These are phyloP conservation scores for Chrysina gloriosa DNA, from an alignment of 2,888 invertebrate genomes.

Conservation along the genomic window DNA sequence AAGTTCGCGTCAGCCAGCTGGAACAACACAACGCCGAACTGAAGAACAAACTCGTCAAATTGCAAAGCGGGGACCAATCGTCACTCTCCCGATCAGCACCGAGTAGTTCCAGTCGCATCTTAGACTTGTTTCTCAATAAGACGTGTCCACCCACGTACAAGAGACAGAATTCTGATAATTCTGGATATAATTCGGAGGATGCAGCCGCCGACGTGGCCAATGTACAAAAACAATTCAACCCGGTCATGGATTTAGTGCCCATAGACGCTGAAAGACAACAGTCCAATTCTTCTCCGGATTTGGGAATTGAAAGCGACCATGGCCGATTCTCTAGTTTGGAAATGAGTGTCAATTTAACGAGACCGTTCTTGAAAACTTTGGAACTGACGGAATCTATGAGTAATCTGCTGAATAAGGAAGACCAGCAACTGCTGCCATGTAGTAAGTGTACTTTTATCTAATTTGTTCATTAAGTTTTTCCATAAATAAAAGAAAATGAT, in stretches of 20 bases:
- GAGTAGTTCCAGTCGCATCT: slow-evolving; percentile 46
- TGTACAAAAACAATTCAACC: slow-evolving; percentile 32
- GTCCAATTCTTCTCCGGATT: slow-evolving; percentile 80
- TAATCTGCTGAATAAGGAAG: slow-evolving; percentile 59
- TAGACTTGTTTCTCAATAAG: slow-evolving; percentile 45
- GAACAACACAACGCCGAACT: slow-evolving; percentile 62
- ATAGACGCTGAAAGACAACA: slow-evolving; percentile 59
- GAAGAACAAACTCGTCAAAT: slow-evolving; percentile 59
- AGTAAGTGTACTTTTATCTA: slow-evolving; percentile 41
- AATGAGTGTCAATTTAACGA: slow-evolving; percentile 64
- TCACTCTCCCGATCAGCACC: slow-evolving; percentile 47
- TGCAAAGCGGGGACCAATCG: slow-evolving; percentile 49
- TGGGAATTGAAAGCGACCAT: slow-evolving; percentile 90
- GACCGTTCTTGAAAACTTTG: slow-evolving; percentile 64
- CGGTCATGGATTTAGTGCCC: slow-evolving; percentile 36
- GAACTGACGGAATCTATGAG: slow-evolving; percentile 64
- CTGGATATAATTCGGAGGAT: slow-evolving; percentile 66
- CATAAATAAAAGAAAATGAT: too few species aligned
- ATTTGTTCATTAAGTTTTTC: neutral
- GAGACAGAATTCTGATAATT: slow-evolving; percentile 60
- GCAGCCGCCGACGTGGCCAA: slow-evolving; percentile 50
- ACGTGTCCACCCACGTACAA: slow-evolving; percentile 43
- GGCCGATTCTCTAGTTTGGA: slow-evolving; percentile 74
- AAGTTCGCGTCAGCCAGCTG: slow-evolving; percentile 62
- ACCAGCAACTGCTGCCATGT: slow-evolving; percentile 43